Base-by-base conservation (phyloP, 2,797 vertebrate genomes). In the Enoplosus armatus region DNA sequence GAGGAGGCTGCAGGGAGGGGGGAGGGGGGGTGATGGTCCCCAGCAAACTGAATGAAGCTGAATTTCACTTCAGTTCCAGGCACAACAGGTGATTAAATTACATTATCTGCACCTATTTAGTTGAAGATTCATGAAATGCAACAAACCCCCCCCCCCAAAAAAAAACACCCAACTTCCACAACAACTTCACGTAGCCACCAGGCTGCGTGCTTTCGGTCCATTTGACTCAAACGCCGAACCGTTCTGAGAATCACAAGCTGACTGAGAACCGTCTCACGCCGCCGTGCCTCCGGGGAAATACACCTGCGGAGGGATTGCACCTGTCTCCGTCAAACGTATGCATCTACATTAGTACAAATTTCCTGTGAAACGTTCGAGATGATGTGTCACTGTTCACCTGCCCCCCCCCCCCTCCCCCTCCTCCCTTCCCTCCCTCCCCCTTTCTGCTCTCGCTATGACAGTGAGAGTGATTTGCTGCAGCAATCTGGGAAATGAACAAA, bases 401-500 rank as follows among this genome's bases (percentile, higher is more conserved):
- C 79, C 11, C n/a, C 74, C 9, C 18, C 68, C 53, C 12, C n/a
- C 26, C 74, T 10, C 18, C 71, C 53, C 12, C 29, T 29, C 14
- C 0, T 26, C 22, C 15, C n/a, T 18, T 58, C 14, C 14, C 54
- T 64, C 27, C 72, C 8, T 26, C 62, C 43, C 43, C 56, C 51
- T 67, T 63, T 26, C 61, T 84, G 26, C 78, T 81, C 82, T 84
- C 78, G 50, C 18, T 80, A 14, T 86, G 75, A 84, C 65, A 72
- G 72, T 6, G 70, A 80, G 68, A 82, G 74, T 85, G 70, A 80
- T 77, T 66, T 74, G 61, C 29, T 16, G 43, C 64, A 59, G 87
- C 75, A 75, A 77, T 90, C 81, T 89, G 88, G 86, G 90, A 91
- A 92, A 91, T 91, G 48, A 89, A 88, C 78, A 62, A 76, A 41